Base-by-base conservation (phyloP, 2,888 invertebrate genomes). In the Sinodicranocentrus sp. region DNA sequence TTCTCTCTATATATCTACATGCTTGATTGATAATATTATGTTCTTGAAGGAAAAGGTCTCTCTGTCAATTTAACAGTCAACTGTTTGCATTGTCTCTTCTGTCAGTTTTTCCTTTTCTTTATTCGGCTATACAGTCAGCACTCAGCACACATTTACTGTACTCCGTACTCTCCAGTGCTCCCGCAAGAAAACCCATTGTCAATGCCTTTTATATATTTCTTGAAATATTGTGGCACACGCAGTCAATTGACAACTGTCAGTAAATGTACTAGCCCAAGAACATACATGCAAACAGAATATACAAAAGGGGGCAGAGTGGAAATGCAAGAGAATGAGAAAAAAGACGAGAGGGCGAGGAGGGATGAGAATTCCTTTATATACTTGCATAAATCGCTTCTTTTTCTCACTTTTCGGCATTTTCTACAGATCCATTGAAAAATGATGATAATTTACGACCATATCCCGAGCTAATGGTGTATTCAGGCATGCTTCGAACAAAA, bases 181-280 rank as follows among this genome's bases (percentile, higher is more conserved):
- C 57, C 57, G 28, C 28, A 39, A n/a, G 44, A 28, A 28, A 13
- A 17, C 15, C 73, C n/a, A 76, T 76, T 67, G 67, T 76, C 43
- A 33, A 33, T 33, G 52, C 21, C 65, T 26, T 65, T 65, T 73
- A 54, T 73, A n/a, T 48, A 65, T 28, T 63, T 54, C 21, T 67
- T 68, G 67, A 73, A 68, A 75, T 68, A 52, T 61, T 82, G 75
- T 82, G 82, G 82, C 82, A 75, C 82, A 82, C 82, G 71, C 71
- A 82, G 73, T 71, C 76, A 82, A 82, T 82, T 82, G 82, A 82
- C 82, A 82, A 82, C 82, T 57, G 57, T 57, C 57, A 57, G 21
- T 57, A 57, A 57, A 57, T 57, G 57, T 57, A n/a, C 57, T 21
- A 6, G 10, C 10, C 48, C 3, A 33, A 33, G 33, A 3, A 10